Base-by-base conservation (phyloP, 2,888 invertebrate genomes). In the Patella depressa region DNA sequence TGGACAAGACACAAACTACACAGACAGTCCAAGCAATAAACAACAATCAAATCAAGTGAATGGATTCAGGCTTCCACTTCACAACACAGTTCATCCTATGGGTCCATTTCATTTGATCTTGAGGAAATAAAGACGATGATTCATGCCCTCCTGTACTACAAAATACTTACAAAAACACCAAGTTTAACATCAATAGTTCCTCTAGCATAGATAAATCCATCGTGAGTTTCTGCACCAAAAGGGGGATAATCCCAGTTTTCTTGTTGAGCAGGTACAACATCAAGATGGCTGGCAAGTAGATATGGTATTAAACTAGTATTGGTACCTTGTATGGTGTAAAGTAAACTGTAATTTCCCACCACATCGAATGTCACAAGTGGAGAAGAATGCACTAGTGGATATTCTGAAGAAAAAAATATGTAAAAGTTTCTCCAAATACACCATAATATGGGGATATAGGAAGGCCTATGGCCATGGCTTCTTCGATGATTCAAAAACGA, bases 161-260 rank as follows among this genome's bases (percentile, higher is more conserved):
- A 45, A 65, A 59, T 34, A 79, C 83, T 82, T 87, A 93, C 93
- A 91, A 93, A 91, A 2, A 93, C 90, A 57, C 89, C 89, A 79
- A 92, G 90, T 84, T 93, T 93, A 81, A 91, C 91, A 88, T 93
- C 93, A 74, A 93, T 90, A 17, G 93, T 89, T 69, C 93, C 93
- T 79, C 93, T 86, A 15, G 92, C 93, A 87, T 92, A 93, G 59
- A 93, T 91, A 80, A 88, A 92, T n/a, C 89, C 91, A 84, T 92
- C 90, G n/a, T 87, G 85, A 53, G 93, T 88, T n/a, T 89, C 85
- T 5, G 92, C 93, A 72, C 85, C 87, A 84, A 93, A 93, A 14
- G 93, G 93, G 19, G 90, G 89, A 45, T 88, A 87, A 9, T 89
- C 87, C 90, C 90, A 90, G 9, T 82, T 79, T 7, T 83, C 71